Evolutionary conservation across 2,113 vertebrate genomes (phyloP), one percentile per base, ranked within the genome.

Genomic region (Clarias magur): DNA sequence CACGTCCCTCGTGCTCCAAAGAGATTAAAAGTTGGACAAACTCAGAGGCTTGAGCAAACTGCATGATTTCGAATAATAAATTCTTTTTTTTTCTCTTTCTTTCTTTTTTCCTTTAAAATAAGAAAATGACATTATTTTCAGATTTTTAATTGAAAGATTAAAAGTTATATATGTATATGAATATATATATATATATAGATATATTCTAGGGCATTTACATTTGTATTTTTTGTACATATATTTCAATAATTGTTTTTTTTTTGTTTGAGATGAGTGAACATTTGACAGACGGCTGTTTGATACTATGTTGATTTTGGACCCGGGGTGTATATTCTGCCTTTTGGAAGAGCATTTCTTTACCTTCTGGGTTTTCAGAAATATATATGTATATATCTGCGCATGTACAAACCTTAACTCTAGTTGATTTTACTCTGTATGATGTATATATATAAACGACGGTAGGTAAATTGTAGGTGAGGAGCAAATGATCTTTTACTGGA

Each of bases 321-420:
- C 91, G 94, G 88, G 93, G 92, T 97, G 97, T 97, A 97, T 94
- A 97, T 98, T 96, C 94, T 95, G 96, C 96, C 96, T 98, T 98
- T 95, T 95, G 93, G 95, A 94, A 94, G 94, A 95, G 93, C 88
- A 91, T 92, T 94, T 96, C 94, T 95, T 94, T 92, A 86, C 91
- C 91, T 92, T 96, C 94, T 94, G 93, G 94, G 89, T 93, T 94
- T 94, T 92, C 92, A 91, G 82, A 90, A 86, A 60, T 70, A 85
- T 86, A 83, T 79, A 65, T 79, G 67, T 87, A 70, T 93, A 95
- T 94, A 95, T 93, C 93, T 93, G 90, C 90, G 97, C 98, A 99
- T 98, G 97, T 97, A 96, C 95, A 96, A 95, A 96, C 90, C 89
- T 60, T 92, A 94, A 93, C 94, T 94, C 90, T 95, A 94, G 95